Conservation (phyloP, 2,888 invertebrate genomes). For the Geophilus truncorum region DNA sequence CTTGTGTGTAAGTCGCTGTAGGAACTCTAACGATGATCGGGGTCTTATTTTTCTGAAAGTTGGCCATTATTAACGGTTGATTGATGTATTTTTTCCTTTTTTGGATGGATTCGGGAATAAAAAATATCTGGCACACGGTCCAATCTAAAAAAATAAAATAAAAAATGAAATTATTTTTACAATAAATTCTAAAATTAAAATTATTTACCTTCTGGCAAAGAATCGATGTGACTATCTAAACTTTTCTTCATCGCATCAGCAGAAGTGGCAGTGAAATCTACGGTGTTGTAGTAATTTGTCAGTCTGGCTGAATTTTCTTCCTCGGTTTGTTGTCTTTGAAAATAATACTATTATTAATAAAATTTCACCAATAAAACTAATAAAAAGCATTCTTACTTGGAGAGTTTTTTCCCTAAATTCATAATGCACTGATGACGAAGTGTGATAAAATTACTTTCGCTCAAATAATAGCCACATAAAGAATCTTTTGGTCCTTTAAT, state of each 20-base stretch:
- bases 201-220: not conserved
- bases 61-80: not conserved
- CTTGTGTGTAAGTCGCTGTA: not conserved
- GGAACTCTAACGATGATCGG: not conserved
- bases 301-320: not conserved
- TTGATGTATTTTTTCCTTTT: not conserved
- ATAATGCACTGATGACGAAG: not conserved
- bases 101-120: not conserved
- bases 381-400: not conserved
- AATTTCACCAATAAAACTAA: not conserved
- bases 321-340: not conserved
- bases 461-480: not conserved
- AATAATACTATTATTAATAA: not conserved
- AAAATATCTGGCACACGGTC: not conserved
- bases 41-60: not conserved
- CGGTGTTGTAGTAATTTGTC: not conserved
- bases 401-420: not conserved
- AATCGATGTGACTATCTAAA: not conserved
- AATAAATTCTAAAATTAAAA: not conserved
- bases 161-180: too few species aligned
- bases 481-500: not conserved
- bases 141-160: not conserved
- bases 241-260: not conserved
- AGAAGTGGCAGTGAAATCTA: not conserved
- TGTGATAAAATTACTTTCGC: not conserved